phyloP scores from a whole-genome alignment of 2,888 invertebrate species.

The Ceraclea dissimilis region DNA sequence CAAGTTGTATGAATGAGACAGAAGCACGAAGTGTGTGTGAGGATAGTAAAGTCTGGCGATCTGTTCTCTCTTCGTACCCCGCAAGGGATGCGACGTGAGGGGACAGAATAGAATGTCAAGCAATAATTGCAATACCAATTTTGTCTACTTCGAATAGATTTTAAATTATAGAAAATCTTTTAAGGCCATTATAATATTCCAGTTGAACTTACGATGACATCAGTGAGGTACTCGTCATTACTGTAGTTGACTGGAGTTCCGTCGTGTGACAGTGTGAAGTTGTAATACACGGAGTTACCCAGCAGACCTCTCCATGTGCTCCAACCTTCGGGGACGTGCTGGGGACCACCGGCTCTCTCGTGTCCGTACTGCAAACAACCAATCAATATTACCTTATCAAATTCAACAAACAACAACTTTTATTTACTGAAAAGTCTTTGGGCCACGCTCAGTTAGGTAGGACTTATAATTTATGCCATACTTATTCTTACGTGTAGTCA shows the following conservation, averaged over 20 bases:
- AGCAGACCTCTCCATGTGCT: constrained; percentile 79
- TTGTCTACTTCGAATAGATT: too few species aligned
- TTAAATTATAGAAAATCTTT: too few species aligned
- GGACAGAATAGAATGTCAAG: too few species aligned
- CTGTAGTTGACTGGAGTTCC: constrained; percentile 57
- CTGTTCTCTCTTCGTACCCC: too few species aligned
- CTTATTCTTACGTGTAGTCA: background rate
- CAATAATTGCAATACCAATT: too few species aligned
- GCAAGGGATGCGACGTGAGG: too few species aligned
- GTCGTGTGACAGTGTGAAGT: constrained; percentile 79
- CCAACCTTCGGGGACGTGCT: constrained; percentile 76
- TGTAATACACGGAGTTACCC: constrained; percentile 89
- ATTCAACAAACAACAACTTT: background rate
- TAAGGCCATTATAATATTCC: too few species aligned
- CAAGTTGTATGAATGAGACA: too few species aligned
- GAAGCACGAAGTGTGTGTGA: too few species aligned
- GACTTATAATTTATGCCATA: background rate
- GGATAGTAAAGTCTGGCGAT: too few species aligned
- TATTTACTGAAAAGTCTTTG: background rate
- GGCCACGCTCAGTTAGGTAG: background rate
- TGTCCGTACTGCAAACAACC: constrained; percentile 59
- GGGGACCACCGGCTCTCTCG: constrained; percentile 51
- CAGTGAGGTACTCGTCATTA: constrained; percentile 71
- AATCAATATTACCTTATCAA: too few species aligned
- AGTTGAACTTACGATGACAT: constrained; percentile 60